These are phyloP conservation scores for Falcaria lacertinaria DNA, from an alignment of 2,888 invertebrate genomes.

Conservation along the genomic window DNA sequence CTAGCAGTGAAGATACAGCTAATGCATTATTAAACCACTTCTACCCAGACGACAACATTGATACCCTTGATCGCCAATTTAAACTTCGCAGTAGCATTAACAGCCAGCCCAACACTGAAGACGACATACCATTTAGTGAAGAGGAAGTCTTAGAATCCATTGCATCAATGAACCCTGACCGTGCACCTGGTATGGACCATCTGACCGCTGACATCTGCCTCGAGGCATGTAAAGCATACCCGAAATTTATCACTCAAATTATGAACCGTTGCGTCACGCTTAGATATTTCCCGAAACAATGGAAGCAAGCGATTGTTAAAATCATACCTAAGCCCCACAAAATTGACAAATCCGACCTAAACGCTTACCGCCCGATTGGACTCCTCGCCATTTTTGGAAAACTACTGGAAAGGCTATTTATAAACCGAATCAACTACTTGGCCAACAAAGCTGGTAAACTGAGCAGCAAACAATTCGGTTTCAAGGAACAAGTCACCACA, in stretches of 20 bases:
- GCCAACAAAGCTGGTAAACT: background rate
- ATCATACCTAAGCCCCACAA: slow-evolving; percentile 23
- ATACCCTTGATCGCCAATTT: background rate
- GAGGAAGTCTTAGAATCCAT: slow-evolving; percentile 9
- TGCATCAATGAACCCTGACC: slow-evolving; percentile 10
- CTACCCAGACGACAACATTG: background rate
- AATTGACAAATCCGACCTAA: slow-evolving; percentile 4
- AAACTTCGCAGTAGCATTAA: background rate
- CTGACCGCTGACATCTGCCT: slow-evolving; percentile 12
- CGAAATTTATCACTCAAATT: background rate
- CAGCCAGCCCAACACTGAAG: background rate
- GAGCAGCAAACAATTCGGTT: slow-evolving; percentile 11
- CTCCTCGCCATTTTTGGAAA: slow-evolving; percentile 18
- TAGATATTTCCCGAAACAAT: slow-evolving; percentile 1
- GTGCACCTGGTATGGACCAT: slow-evolving; percentile 20
- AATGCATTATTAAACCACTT: background rate
- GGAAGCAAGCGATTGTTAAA: slow-evolving; percentile 16
- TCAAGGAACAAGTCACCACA: slow-evolving; percentile 15
- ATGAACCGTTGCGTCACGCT: slow-evolving; percentile 1
- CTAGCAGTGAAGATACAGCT: background rate
- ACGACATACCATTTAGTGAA: slow-evolving; percentile 12
- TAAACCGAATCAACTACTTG: slow-evolving; percentile 1
- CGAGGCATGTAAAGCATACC: background rate
- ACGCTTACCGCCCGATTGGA: slow-evolving; percentile 19
- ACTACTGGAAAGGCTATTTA: slow-evolving; percentile 12